Conservation (phyloP, 37 sponge, comb jelly and placozoan species). For the Mnemiopsis leidyi region DNA sequence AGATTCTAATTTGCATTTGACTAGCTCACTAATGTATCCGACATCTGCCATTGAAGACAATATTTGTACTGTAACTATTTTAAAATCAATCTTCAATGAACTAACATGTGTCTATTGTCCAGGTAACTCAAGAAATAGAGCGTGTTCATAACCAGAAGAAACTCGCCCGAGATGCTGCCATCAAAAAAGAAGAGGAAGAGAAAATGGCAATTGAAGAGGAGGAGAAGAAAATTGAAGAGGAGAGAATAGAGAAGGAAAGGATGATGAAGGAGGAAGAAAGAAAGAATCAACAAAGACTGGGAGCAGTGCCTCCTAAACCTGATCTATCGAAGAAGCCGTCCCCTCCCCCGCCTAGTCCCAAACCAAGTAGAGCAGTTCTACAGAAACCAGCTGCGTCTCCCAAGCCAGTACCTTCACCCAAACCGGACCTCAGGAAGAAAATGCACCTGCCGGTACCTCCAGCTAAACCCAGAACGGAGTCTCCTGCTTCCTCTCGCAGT, state of each 20-base stretch:
- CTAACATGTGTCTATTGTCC: not conserved
- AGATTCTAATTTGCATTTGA: too few species aligned
- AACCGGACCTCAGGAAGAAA: not conserved
- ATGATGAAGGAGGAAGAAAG: not conserved
- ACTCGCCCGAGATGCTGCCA: not conserved
- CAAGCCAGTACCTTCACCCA: slow-evolving; percentile 7
- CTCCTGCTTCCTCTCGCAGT: not conserved
- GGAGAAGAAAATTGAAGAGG: not conserved
- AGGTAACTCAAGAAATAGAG: slow-evolving; percentile 44
- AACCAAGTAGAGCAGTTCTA: not conserved
- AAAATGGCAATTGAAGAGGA: not conserved
- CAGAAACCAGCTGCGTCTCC: not conserved
- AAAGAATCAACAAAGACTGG: not conserved
- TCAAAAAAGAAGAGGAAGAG: not conserved
- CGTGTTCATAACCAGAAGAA: not conserved
- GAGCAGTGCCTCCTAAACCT: not conserved
- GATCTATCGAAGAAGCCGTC: not conserved
- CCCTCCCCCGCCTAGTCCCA: slow-evolving; percentile 1
- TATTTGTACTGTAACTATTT: too few species aligned
- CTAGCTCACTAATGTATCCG: too few species aligned
- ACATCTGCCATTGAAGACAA: too few species aligned
- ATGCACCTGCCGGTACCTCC: not conserved
- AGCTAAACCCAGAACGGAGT: not conserved
- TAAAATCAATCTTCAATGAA: too few species aligned
- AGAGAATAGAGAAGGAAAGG: not conserved